Base-by-base conservation (phyloP, 2,797 vertebrate genomes). In the Bryconaethiops microstoma region DNA sequence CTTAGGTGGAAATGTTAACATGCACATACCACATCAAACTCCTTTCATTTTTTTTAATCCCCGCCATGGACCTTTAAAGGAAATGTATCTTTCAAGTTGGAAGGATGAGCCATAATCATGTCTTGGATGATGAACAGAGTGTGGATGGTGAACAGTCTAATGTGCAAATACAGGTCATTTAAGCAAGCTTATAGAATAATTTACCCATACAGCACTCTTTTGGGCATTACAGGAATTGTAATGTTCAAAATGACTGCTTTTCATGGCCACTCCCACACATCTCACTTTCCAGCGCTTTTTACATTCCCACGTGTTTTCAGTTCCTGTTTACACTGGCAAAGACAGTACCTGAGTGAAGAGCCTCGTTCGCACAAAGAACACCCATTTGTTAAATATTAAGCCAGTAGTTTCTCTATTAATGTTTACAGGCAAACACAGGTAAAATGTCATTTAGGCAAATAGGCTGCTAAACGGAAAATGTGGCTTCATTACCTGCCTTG, bases 291-390 rank as follows among this genome's bases (percentile, higher is more conserved):
- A 25, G 52, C n/a, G 13, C 19, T 16, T 65, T 5, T 23, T 35
- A 60, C 76, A 74, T 82, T 83, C 54, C 60, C 54, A 57, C 21
- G 2, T 14, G 8, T 79, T 74, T 67, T 84, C 74, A 74, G 1
- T 84, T 86, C 84, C 80, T 78, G 8, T 48, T 77, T 76, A 39
- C 12, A 29, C 10, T 25, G 39, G 21, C 39, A 23, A 39, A 13
- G 9, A 39, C 25, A 29, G 13, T 59, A 19, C 17, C 39, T 2
- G 63, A 40, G 17, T 35, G 35, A 69, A 40, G 40, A 10, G 64
- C 42, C 7, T 42, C 21, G 13, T 48, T 9, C 17, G 40, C 19
- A 25, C 16, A n/a, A 7, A 70, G 12, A 73, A 71, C 19, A 62
- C 17, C 0, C 14, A 16, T 45, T 21, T 1, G 25, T 71, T 35